Evolutionary conservation across 2,797 vertebrate species (phyloP).

Genomic region (Crax fasciolata): DNA sequence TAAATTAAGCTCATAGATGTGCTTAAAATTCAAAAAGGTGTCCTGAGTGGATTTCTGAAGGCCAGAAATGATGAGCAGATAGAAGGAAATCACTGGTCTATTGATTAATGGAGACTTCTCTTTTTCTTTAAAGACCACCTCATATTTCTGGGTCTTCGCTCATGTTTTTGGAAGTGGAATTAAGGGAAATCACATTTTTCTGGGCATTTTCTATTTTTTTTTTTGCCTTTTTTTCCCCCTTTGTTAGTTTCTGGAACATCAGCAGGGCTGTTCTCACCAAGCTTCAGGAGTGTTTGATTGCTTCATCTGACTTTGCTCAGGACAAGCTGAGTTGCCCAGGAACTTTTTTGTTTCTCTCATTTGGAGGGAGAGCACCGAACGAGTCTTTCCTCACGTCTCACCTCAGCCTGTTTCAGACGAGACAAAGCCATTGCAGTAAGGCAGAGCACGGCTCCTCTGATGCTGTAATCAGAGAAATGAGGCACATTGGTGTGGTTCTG

Average conservation of each 20-base stretch:
- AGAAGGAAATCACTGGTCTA: not conserved
- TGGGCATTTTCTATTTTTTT: not conserved
- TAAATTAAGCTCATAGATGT: too few species aligned
- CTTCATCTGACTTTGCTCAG: not conserved
- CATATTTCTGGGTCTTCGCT: not conserved
- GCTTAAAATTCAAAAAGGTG: not conserved
- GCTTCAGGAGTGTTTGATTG: not conserved
- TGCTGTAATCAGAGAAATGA: not conserved
- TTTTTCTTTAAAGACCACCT: accelerated
- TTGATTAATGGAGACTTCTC: not conserved
- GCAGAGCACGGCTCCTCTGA: not conserved
- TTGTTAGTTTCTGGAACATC: not conserved
- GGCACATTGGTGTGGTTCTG: accelerated
- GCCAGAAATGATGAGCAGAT: not conserved
- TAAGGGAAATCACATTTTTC: not conserved
- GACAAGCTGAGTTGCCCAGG: not conserved
- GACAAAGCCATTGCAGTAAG: not conserved
- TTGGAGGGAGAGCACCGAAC: not conserved
- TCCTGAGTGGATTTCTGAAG: not conserved
- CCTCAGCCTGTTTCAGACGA: not conserved
- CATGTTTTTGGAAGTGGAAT: not conserved
- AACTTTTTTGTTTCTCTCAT: not conserved
- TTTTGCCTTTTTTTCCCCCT: not conserved
- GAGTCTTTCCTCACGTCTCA: not conserved
- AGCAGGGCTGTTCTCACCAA: not conserved